Conservation (phyloP, 1,140 invertebrate genomes). For the Plodia interpunctella region DNA sequence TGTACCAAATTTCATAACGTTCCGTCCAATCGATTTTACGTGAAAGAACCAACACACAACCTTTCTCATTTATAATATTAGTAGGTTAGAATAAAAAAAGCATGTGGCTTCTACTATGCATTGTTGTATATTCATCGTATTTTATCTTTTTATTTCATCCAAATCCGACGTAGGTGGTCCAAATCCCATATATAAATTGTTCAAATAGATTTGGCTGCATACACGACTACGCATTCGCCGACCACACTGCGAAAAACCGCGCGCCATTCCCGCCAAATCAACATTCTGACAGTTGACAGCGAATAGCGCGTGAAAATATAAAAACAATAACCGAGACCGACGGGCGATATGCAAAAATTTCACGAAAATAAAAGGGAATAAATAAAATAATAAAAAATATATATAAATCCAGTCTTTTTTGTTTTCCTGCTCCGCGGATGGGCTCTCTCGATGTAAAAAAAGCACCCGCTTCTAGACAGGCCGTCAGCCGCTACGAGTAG, state of each 20-base stretch:
- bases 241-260: constrained; percentile 30
- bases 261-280: constrained; percentile 29
- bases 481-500: constrained; percentile 33
- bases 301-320: constrained; percentile 33
- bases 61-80: too few species aligned
- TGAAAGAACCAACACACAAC: too few species aligned
- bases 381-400: constrained; percentile 75
- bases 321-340: constrained; percentile 49
- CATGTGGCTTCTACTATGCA: too few species aligned
- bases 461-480: constrained; percentile 72
- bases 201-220: constrained; percentile 1
- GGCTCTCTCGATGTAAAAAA: constrained; percentile 71
- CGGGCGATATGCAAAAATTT: constrained; percentile 64
- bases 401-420: constrained; percentile 77
- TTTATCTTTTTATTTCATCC: not conserved
- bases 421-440: constrained; percentile 68
- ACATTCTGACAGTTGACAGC: constrained; percentile 41
- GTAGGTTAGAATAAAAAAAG: too few species aligned
- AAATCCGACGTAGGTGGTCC: constrained; percentile 2
- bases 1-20: too few species aligned
- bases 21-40: too few species aligned
- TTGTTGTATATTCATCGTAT: too few species aligned
- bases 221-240: constrained; percentile 14
- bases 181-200: not conserved
- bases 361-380: constrained; percentile 71